phyloP scores from a whole-genome alignment of 2,797 vertebrate genomes.

The Myripristis jacobus region DNA sequence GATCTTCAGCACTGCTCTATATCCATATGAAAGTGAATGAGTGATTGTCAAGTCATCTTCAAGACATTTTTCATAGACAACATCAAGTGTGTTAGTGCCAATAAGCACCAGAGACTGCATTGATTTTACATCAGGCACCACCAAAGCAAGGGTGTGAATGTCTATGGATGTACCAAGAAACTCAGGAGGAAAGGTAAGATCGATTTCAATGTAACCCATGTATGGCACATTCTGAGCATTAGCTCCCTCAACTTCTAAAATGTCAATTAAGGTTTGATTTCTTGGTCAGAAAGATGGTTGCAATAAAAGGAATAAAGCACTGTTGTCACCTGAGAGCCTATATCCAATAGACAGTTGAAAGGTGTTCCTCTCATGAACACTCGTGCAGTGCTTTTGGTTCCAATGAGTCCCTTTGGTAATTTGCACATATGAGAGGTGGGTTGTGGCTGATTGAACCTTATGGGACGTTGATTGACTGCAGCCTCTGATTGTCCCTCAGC shows the following conservation, averaged over 20 bases:
- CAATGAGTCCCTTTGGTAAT: slow-evolving; percentile 12
- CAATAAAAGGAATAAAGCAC: slow-evolving; percentile 18
- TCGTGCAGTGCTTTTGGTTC: not conserved
- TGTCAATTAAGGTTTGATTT: not conserved
- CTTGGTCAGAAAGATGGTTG: not conserved
- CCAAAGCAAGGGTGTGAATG: not conserved
- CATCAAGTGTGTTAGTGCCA: slow-evolving; percentile 18
- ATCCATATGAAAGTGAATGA: not conserved
- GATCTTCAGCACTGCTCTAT: not conserved
- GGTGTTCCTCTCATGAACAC: no score
- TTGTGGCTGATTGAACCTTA: not conserved
- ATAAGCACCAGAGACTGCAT: not conserved
- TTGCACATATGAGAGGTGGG: not conserved
- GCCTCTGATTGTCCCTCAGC: not conserved
- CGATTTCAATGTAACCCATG: slow-evolving; percentile 11
- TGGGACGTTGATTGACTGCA: not conserved
- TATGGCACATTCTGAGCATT: slow-evolving; percentile 8
- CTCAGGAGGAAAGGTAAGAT: not conserved
- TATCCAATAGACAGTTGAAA: slow-evolving; percentile 22
- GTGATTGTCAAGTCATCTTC: not conserved
- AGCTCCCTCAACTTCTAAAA: slow-evolving; percentile 26
- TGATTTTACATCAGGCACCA: slow-evolving; percentile 2
- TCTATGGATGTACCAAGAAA: not conserved
- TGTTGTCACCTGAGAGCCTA: slow-evolving; percentile 20
- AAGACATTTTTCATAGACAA: slow-evolving; percentile 2